A percentile compares a stretch with the other conserved stretches of the same genome.
Evolutionary conservation across 2,113 vertebrate species (phyloP).

Genomic region (Cinclus cinclus): DNA sequence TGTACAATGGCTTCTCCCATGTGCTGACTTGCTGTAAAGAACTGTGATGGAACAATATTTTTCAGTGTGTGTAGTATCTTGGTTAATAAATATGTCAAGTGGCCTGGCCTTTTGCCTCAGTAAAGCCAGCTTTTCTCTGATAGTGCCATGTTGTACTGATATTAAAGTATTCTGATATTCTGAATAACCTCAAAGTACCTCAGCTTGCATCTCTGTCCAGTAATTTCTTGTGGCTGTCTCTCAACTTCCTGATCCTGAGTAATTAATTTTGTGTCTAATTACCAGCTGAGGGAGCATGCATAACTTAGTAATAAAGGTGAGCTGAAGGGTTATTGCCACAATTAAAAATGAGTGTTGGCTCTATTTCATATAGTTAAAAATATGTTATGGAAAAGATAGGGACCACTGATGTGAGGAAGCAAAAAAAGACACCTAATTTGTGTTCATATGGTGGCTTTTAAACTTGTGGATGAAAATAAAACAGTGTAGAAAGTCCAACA

Average conservation of each 20-base stretch:
- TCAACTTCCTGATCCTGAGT: not conserved
- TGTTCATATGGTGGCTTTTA: not conserved
- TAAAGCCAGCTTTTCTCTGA: not conserved
- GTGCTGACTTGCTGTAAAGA: not conserved
- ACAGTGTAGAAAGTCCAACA: not conserved
- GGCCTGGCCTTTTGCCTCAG: not conserved
- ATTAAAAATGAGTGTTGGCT: not conserved
- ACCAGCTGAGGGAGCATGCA: not conserved
- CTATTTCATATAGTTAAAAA: not conserved
- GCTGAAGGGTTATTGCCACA: not conserved
- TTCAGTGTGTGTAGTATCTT: not conserved
- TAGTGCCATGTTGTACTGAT: accelerated
- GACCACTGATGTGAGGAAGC: not conserved
- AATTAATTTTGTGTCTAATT: not conserved
- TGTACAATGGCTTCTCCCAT: not conserved
- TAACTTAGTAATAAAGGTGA: not conserved
- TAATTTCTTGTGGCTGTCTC: not conserved
- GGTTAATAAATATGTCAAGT: not conserved
- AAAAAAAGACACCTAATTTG: not conserved
- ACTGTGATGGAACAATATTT: not conserved
- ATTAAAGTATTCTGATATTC: not conserved
- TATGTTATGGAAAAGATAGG: not conserved
- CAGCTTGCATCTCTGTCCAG: not conserved
- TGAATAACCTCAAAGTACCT: not conserved
- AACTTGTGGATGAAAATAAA: not conserved